These are phyloP conservation scores for Ephestia elutella DNA, from an alignment of 1,140 invertebrate genomes.

Conservation along the genomic window DNA sequence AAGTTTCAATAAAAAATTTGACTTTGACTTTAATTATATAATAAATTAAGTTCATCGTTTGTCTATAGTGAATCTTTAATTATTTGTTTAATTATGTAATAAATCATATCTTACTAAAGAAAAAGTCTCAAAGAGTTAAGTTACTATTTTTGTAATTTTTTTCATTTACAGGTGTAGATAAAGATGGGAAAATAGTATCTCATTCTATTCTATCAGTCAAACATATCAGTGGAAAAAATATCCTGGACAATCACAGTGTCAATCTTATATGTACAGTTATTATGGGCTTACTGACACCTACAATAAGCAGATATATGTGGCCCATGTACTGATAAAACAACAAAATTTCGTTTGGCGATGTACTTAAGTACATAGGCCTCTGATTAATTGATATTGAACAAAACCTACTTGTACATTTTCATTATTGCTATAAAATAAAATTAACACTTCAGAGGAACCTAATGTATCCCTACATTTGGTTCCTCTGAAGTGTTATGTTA, in stretches of 20 bases:
- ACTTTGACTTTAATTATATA: too few species aligned
- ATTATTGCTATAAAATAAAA: too few species aligned
- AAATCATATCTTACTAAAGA: neutral
- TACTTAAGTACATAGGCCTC: neutral
- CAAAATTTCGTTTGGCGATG: neutral
- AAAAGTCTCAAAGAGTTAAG: too few species aligned
- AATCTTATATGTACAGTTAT: conserved; percentile 89
- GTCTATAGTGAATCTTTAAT: too few species aligned
- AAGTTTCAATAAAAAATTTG: too few species aligned
- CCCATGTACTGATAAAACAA: conserved; percentile 35
- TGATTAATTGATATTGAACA: neutral
- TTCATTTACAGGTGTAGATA: conserved; percentile 79
- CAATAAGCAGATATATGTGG: conserved; percentile 81
- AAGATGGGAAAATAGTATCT: conserved; percentile 83
- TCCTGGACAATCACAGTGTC: conserved; percentile 94
- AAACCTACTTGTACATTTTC: neutral
- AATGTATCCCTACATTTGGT: too few species aligned
- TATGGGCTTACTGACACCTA: conserved; percentile 83
- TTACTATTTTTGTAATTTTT: neutral
- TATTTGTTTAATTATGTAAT: too few species aligned
- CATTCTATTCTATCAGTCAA: conserved; percentile 81
- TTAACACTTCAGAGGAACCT: too few species aligned
- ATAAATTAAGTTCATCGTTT: too few species aligned
- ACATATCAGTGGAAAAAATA: conserved; percentile 83
- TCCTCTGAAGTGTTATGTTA: too few species aligned